Evolutionary conservation across 1,140 invertebrate genomes (phyloP), one percentile per base, ranked within the genome.

Genomic region (Theocolax elegans): DNA sequence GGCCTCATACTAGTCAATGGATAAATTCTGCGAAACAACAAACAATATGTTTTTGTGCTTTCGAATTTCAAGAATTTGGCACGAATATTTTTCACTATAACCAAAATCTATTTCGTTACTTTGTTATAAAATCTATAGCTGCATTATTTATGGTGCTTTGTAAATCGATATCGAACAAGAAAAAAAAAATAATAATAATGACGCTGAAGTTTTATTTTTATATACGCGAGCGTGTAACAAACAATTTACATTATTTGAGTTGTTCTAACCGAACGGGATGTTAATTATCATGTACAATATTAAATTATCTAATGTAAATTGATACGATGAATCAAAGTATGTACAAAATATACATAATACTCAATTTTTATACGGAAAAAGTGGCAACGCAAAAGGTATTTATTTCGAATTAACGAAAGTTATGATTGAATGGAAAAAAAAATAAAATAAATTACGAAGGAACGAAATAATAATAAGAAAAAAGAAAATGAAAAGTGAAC

Each of bases 1-100:
- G 35, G 29, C n/a, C 53, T 9, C 54, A 58, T 38, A 58, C 54
- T 58, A 58, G 54, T 58, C 54, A 58, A 31, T 60, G 40, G 17
- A 25, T 46, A 48, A 23, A 51, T 64, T 49, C 29, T 49, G 38
- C 38, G 25, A 67, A 31, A 67, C 56, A 44, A 56, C 15, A 42
- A 38, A 23, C 15, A 35, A 35, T 12, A 59, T 59, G 35, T 59
- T 42, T 40, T 42, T 21, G n/a, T n/a, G 38, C 6, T 44, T 51
- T 38, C 42, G 38, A 8, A 15, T 35, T 31, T 29, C 7, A 31
- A 13, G 53, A 35, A 10, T 35, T 9, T 44, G 12, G 25, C n/a
- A 48, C 40, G 23, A 63, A 63, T 46, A 42, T 46, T 48, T 63
- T 31, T 31, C 27, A 46, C 25, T 27, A 29, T 15, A 44, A 7